Percentiles rank a stretch among this genome's conserved stretches.
Evolutionary conservation across 2,888 invertebrate genomes (phyloP).

Genomic region (Empis stercorea): DNA sequence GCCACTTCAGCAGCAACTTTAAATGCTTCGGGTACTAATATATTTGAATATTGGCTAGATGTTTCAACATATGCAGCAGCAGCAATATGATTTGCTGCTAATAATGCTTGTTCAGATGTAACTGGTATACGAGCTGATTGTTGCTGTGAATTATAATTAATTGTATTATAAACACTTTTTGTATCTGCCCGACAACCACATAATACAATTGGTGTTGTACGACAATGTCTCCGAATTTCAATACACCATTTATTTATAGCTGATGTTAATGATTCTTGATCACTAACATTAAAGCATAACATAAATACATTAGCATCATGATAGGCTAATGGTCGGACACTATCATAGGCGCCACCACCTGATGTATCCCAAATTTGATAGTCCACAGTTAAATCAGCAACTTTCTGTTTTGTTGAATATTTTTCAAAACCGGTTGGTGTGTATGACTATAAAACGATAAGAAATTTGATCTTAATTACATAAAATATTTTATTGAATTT

Average conservation of each 20-base stretch:
- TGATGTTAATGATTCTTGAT: constrained; percentile 45
- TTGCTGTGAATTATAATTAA: constrained; percentile 31
- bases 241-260: constrained; percentile 53
- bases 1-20: constrained; percentile 53
- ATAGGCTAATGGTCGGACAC: constrained; percentile 48
- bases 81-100: constrained; percentile 48
- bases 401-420: constrained; percentile 44
- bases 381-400: constrained; percentile 44
- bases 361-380: constrained; percentile 52
- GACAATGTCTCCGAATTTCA: constrained; percentile 50
- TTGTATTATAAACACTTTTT: constrained; percentile 46
- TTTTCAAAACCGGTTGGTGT: constrained; percentile 52
- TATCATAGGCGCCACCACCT: constrained; percentile 46
- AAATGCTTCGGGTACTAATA: constrained; percentile 51
- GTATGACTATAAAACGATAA: constrained; percentile 42
- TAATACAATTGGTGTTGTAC: constrained; percentile 43
- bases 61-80: constrained; percentile 55
- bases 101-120: constrained; percentile 41
- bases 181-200: constrained; percentile 55
- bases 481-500: neutral
- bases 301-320: constrained; percentile 49
- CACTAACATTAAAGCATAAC: constrained; percentile 48
- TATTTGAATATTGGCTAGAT: constrained; percentile 45
- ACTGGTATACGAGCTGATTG: constrained; percentile 13
- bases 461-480: constrained; percentile 5